Evolutionary conservation across 1,140 invertebrate species (phyloP), one percentile per base, ranked within the genome.

Genomic region (Drosophila sulfurigaster): DNA sequence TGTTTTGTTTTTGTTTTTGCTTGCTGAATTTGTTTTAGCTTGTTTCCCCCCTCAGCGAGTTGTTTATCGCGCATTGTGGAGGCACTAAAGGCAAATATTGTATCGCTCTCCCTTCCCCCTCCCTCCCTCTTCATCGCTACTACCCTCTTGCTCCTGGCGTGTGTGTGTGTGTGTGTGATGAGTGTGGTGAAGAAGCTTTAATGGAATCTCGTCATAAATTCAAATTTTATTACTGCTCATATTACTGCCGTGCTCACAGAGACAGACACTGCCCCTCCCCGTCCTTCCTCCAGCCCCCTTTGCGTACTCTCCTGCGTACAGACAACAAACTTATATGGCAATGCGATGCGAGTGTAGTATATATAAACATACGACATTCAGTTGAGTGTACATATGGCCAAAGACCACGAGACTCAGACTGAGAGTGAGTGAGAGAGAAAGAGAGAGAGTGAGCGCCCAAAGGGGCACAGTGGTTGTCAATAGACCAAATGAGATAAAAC

Each of bases 201-300:
- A 91, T 91, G 87, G 87, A 91, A 83, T 91, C 87, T 91, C 88
- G 87, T 88, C 87, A 91, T 91, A 91, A 91, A 91, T 91, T 91
- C 88, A 88, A 91, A 91, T 91, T 91, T 91, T 91, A 91, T 91
- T 91, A 77, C 87, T 82, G 80, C 82, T 86, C 86, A 89, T 88
- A 89, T 89, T 89, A 89, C 85, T 62, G 86, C 78, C 65, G 63
- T 65, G 79, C 79, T 73, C 70, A 67, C 79, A 65, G 67, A 70
- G 49, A 38, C 48, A 62, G 69, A 70, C 60, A 65, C 41, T 73
- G 68, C 28, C 16, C 58, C 28, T 2, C 11, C 25, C 16, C 32
- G 1, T 10, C 20, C 16, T 30, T 11, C 41, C 13, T 6, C 0
- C 45, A n/a, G 6, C 32, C 16, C 10, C 20, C 28, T 13, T 56